Evolutionary conservation across 1,140 invertebrate species (phyloP).

Genomic region (Reticulitermes speratus): DNA sequence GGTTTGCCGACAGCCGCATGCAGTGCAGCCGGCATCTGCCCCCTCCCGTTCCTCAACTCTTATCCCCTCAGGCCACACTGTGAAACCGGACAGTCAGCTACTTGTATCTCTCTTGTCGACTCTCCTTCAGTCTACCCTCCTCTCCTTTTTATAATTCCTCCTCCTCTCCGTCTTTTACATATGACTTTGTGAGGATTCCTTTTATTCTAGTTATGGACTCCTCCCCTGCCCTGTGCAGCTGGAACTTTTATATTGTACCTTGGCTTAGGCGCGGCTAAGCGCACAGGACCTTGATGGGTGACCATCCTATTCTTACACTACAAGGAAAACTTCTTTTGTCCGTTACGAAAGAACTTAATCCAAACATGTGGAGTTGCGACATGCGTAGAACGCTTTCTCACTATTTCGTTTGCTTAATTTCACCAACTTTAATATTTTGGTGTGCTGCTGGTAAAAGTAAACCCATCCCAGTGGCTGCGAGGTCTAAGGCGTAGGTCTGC

Average conservation of each 20-base stretch:
- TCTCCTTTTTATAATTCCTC: background rate
- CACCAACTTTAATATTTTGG: no score
- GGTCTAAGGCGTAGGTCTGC: no score
- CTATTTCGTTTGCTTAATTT: no score
- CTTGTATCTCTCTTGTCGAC: background rate
- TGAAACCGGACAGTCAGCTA: slow-evolving; percentile 4
- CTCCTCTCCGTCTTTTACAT: background rate
- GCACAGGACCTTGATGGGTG: background rate
- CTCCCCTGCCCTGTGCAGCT: background rate
- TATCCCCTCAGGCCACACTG: background rate
- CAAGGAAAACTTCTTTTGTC: background rate
- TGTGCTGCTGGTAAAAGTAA: no score
- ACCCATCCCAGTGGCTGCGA: no score
- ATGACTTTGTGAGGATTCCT: slow-evolving; percentile 7
- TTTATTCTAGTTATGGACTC: background rate
- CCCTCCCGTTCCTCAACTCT: background rate
- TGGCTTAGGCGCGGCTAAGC: background rate
- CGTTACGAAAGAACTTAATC: background rate
- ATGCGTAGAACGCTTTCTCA: no score
- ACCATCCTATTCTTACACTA: background rate
- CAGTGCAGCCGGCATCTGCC: slow-evolving; percentile 19
- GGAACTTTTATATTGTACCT: no score
- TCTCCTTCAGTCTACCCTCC: background rate
- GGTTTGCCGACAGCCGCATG: slow-evolving; percentile 26
- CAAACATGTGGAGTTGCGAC: no score